These are phyloP conservation scores for Ganaspis sp. DNA, from an alignment of 1,140 invertebrate genomes.

Conservation along the genomic window DNA sequence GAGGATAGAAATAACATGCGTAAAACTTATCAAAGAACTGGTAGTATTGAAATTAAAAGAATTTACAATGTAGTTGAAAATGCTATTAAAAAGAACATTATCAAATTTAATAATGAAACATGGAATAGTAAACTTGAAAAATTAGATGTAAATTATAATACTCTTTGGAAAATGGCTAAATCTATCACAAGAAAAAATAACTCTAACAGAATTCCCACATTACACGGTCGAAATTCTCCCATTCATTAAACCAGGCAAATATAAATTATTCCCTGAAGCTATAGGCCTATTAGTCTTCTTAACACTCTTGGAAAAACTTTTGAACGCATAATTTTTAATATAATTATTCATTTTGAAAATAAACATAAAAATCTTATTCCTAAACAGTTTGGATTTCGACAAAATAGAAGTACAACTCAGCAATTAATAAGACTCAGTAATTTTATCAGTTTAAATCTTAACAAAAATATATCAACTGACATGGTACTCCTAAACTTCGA, in stretches of 20 bases:
- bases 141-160: conserved; percentile 33
- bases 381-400: conserved; percentile 68
- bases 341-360: background rate
- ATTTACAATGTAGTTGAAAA: too few species aligned
- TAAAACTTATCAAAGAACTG: too few species aligned
- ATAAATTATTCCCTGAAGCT: background rate
- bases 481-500: conserved; percentile 61
- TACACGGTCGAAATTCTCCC: conserved; percentile 37
- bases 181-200: conserved; percentile 27
- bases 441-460: conserved; percentile 52
- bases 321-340: conserved; percentile 34
- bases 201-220: background rate
- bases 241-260: conserved; percentile 45
- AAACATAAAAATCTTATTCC: conserved; percentile 27
- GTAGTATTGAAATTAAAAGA: too few species aligned
- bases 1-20: too few species aligned
- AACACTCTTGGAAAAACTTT: conserved; percentile 28
- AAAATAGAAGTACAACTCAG: conserved; percentile 55
- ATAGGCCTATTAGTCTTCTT: conserved; percentile 47
- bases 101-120: conserved; percentile 3
- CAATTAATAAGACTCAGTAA: conserved; percentile 51
- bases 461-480: conserved; percentile 53
- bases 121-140: conserved; percentile 13
- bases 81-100: background rate
- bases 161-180: conserved; percentile 35